These are phyloP conservation scores for Oreochromis niloticus DNA, from an alignment of 2,113 vertebrate genomes.

Conservation along the genomic window DNA sequence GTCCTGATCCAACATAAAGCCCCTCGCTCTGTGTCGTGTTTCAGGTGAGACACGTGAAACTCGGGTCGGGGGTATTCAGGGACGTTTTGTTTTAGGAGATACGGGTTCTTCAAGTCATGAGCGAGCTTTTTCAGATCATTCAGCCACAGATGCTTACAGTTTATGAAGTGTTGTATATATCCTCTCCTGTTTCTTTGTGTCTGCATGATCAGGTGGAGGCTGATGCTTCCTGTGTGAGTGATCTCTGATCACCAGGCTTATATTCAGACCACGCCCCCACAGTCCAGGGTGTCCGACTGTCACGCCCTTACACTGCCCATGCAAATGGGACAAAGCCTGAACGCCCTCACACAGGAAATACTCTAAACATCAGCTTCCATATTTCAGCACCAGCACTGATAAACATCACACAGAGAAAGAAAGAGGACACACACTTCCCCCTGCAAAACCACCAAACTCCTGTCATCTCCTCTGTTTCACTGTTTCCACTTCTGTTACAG, in stretches of 20 bases:
- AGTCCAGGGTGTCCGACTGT: neutral
- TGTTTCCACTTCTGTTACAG: neutral
- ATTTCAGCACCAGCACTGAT: neutral
- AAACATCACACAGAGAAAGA: neutral
- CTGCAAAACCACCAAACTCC: neutral
- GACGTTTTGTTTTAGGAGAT: neutral
- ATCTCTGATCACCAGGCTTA: neutral
- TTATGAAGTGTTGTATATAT: neutral
- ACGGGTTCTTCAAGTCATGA: accelerated
- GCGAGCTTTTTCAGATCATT: neutral
- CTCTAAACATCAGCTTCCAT: neutral
- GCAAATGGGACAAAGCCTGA: neutral
- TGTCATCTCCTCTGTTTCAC: neutral
- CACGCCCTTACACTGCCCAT: neutral
- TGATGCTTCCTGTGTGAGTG: neutral
- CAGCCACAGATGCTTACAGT: neutral
- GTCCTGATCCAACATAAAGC: neutral
- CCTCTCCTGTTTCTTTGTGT: neutral
- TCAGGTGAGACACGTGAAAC: neutral
- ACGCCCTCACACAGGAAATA: neutral
- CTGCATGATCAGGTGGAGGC: neutral
- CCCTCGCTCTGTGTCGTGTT: neutral
- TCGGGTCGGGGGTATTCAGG: neutral
- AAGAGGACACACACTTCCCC: neutral
- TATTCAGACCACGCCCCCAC: neutral